Base-by-base conservation (phyloP, 2,113 vertebrate species). In the Aegithalos caudatus region DNA sequence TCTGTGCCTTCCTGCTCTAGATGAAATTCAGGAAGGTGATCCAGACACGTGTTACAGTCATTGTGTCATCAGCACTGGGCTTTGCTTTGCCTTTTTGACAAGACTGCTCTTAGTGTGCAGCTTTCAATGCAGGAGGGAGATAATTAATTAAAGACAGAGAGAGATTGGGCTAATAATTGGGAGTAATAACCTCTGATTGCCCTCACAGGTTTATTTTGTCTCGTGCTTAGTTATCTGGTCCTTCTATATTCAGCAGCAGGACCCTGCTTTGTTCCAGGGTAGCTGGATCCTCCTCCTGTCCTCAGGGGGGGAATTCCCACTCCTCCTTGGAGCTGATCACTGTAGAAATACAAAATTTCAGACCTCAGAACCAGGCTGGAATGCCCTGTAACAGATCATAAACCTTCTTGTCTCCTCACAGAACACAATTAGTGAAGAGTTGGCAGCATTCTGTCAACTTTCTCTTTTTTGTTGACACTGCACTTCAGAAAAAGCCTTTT, bases 1-100 rank as follows among this genome's bases (percentile, higher is more conserved):
- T 82, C 62, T 31, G 42, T 95, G 95, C 71, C 94, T 91, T 90
- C 60, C 74, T 93, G 87, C 92, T 94, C 81, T 22, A 56, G 79
- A 92, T 91, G 90, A 78, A 95, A 33, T 70, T 54, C 70, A 69
- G 65, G 81, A 45, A 45, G 86, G 62, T 83, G 90, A 87, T 79
- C 37, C 1, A 19, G 66, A n/a, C 57, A 72, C 4, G 18, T 82
- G 78, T 51, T 54, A 3, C 10, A 54, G 57, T 23, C 67, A 13
- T 6, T 66, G 84, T 90, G 91, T 12, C 70, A 66, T 38, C 50
- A 87, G 77, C 86, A 83, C 31, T 45, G 58, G 16, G 25, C 29
- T 89, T 33, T 81, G 77, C 9, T 78, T 72, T 57, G 45, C 58
- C 45, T 81, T 92, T 89, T 90, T 50, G 87, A 85, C 87, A 79